Percentiles rank a stretch among this genome's conserved stretches.
Evolutionary conservation across 92 coral and sea anemone genomes (phyloP).

Genomic region (Meandrina meandrites): DNA sequence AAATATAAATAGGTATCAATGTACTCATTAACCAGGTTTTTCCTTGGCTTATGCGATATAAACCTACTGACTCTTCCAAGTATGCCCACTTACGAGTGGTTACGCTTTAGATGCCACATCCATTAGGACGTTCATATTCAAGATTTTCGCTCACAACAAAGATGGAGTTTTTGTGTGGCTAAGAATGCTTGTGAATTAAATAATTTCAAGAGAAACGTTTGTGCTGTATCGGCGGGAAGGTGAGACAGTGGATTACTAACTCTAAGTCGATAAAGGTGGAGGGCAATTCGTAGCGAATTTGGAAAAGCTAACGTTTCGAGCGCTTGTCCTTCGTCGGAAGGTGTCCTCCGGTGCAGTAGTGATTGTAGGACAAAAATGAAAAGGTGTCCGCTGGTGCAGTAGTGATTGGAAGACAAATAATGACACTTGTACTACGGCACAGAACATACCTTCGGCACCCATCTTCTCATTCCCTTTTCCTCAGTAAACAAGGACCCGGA

Average conservation of each 20-base stretch:
- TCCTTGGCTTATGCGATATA: background rate
- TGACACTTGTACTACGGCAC: background rate
- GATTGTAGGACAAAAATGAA: no score
- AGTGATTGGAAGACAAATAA: background rate
- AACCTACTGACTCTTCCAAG: background rate
- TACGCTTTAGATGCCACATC: no score
- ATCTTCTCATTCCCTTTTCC: conserved; percentile 66
- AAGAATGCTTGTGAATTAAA: no score
- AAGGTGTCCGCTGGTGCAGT: no score
- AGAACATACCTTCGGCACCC: conserved; percentile 67
- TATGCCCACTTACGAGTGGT: background rate
- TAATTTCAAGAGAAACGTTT: no score
- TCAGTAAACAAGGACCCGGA: conserved; percentile 62
- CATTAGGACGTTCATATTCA: background rate
- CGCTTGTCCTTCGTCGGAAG: no score
- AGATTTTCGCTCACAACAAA: background rate
- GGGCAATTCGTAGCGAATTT: no score
- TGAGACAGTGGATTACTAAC: no score
- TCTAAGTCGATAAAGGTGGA: no score
- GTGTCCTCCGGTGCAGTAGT: no score
- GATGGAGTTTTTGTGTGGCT: background rate
- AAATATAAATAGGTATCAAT: background rate
- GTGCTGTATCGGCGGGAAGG: no score
- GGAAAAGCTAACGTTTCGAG: no score
- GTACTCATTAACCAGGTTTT: background rate